phyloP scores from a whole-genome alignment of 2,113 vertebrate species.

The Picathartes gymnocephalus region DNA sequence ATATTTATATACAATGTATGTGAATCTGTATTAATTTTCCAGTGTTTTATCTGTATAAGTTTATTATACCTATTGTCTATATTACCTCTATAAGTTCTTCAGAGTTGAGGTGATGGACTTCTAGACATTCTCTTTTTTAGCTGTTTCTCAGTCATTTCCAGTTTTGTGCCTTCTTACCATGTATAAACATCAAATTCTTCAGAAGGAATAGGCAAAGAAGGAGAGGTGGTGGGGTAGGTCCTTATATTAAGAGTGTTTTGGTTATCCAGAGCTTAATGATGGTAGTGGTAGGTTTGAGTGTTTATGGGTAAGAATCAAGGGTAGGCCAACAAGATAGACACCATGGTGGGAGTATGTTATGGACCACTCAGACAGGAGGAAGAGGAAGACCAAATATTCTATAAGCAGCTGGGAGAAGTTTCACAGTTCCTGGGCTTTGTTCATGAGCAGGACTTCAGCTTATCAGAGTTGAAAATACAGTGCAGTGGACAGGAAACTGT shows the following conservation, averaged over 20 bases:
- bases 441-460: neutral
- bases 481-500: neutral
- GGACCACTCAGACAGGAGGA: neutral
- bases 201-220: neutral
- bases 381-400: neutral
- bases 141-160: neutral
- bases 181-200: neutral
- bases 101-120: neutral
- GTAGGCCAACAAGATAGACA: neutral
- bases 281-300: neutral
- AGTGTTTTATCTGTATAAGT: neutral
- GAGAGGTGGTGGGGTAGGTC: rapidly evolving
- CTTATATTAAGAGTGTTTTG: neutral
- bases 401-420: neutral
- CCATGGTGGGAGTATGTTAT: neutral
- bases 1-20: neutral
- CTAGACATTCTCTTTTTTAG: neutral
- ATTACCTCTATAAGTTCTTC: neutral
- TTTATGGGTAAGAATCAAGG: neutral
- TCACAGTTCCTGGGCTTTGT: neutral
- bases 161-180: neutral
- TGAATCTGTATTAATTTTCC: neutral
- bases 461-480: neutral
- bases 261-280: neutral
- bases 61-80: neutral